Evolutionary conservation across 2,888 invertebrate species (phyloP), one percentile per base, ranked within the genome.

Genomic region (Drosophila prolongata): DNA sequence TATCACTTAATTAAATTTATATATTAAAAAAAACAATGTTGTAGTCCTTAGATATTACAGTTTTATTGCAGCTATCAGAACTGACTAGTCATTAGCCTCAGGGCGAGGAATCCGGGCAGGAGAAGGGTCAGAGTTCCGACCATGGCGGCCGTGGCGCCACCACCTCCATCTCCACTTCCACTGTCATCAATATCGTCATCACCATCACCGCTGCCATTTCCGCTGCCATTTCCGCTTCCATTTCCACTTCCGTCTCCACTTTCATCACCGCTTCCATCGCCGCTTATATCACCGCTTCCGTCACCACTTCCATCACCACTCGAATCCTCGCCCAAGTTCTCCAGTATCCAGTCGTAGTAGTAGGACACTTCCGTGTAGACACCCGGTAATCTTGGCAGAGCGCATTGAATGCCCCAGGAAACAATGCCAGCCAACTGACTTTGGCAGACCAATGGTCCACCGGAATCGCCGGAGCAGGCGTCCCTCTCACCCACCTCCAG

Each of bases 331-430:
- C 37, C 61, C 47, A 80, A 74, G 13, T 57, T 53, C 42, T 73
- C 56, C 38, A 61, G 10, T 9, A 91, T 84, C 91, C 91, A 90
- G 8, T 78, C 65, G 19, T 74, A 60, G 66, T 83, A 89, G 57
- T 80, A 75, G 4, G 83, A 67, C 0, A 97, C 96, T 55, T 95
- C 93, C 0, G 96, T 95, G 90, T 97, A 97, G 8, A 97, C 94
- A 0, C 97, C 97, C 0, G 97, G 97, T 70, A 94, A 94, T 11
- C 93, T 93, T 19, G 95, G 94, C 67, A 94, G 93, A 0, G 96
- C 97, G 89, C 97, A 97, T 1, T 95, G 93, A 37, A 95, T 93
- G 14, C 97, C 97, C 96, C 96, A 97, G 1, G 97, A 97, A 0
- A 97, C 96, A 53, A 97, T 93, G 1, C 97, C 97, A 4, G 96